Evolutionary conservation across 2,888 invertebrate species (phyloP).

Genomic region (Lepetodrilus schrolli): DNA sequence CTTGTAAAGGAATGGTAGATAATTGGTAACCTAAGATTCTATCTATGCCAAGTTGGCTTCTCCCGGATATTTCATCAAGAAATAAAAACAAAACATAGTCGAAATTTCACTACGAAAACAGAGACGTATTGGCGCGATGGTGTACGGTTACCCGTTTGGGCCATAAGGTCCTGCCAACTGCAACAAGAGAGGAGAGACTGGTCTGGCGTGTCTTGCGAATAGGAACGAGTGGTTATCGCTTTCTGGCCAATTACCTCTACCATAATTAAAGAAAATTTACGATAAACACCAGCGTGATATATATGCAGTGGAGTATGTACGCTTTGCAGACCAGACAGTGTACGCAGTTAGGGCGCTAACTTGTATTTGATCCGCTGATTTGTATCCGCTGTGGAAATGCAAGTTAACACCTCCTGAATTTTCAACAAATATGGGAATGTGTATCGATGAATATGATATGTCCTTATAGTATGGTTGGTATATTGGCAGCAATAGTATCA

Average conservation of each 20-base stretch:
- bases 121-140: neutral
- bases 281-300: too few relatives aligned
- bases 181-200: neutral
- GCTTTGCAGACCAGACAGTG: too few relatives aligned
- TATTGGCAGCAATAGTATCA: too few relatives aligned
- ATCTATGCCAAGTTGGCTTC: neutral
- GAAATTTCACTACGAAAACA: neutral
- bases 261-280: slow-evolving; percentile 13
- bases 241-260: neutral
- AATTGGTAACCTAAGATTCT: slow-evolving; percentile 10
- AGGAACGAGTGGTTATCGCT: neutral
- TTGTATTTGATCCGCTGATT: too few relatives aligned
- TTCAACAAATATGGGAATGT: too few relatives aligned
- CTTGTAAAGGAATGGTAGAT: slow-evolving; percentile 4
- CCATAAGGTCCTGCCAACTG: neutral
- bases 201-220: neutral
- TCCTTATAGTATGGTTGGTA: too few relatives aligned
- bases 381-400: too few relatives aligned
- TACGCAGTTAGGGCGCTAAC: too few relatives aligned
- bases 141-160: neutral
- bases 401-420: too few relatives aligned
- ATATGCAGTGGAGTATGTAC: too few relatives aligned
- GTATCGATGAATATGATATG: too few relatives aligned
- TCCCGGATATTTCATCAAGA: neutral
- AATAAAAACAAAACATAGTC: slow-evolving; percentile 1